Conservation (phyloP, 1,140 invertebrate genomes). For the Lutraria rhynchaena region DNA sequence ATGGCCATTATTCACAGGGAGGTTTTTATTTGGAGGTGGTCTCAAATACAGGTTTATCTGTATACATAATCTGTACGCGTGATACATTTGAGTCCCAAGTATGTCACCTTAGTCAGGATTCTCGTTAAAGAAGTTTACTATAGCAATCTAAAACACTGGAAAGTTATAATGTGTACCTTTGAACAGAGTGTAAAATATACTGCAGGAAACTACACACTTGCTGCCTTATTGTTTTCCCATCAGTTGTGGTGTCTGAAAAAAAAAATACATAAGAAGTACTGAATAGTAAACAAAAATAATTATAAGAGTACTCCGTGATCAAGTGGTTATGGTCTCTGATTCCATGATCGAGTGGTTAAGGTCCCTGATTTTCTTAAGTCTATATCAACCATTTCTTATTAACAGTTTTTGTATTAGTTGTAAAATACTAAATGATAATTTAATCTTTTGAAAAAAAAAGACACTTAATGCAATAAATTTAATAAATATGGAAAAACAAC, state of each 20-base stretch:
- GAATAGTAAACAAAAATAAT: no score
- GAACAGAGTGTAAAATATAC: not conserved
- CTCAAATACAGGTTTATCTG: not conserved
- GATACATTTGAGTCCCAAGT: not conserved
- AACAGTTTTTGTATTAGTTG: not conserved
- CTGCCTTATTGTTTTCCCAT: constrained; percentile 15
- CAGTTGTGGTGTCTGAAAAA: not conserved
- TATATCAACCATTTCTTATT: not conserved
- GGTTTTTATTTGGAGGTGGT: no score
- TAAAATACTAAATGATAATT: not conserved
- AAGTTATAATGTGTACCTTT: constrained; percentile 7
- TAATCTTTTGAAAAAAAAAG: not conserved
- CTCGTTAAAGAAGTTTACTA: not conserved
- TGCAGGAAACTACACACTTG: constrained; percentile 11
- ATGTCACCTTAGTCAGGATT: not conserved
- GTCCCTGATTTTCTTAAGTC: not conserved
- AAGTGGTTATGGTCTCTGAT: no score
- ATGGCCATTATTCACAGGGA: no score
- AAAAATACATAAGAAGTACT: not conserved
- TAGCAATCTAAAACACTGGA: not conserved
- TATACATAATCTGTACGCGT: not conserved
- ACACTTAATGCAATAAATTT: not conserved
- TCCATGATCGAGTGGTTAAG: not conserved
- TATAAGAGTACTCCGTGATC: no score
- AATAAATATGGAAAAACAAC: no score